These are phyloP conservation scores for Arge pagana DNA, from an alignment of 2,888 invertebrate species.

Conservation along the genomic window DNA sequence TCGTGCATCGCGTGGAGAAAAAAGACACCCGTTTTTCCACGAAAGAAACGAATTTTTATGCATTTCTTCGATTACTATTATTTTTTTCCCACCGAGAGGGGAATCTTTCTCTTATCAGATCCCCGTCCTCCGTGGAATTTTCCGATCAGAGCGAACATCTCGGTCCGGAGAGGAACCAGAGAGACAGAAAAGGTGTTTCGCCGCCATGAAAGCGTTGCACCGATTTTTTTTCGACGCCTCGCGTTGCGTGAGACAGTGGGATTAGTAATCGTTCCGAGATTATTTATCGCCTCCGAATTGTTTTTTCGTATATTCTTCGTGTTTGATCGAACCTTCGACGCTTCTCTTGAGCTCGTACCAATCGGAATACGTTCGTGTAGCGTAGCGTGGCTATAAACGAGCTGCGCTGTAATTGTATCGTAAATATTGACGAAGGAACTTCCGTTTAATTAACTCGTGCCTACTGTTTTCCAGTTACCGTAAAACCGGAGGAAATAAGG, in stretches of 20 bases:
- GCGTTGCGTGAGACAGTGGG: neutral
- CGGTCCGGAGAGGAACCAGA: too few relatives aligned
- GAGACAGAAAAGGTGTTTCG: too few relatives aligned
- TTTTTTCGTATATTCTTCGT: too few relatives aligned
- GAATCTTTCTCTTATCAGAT: neutral
- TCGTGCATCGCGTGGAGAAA: neutral
- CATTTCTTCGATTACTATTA: too few relatives aligned
- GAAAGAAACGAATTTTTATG: too few relatives aligned
- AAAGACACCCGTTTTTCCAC: too few relatives aligned
- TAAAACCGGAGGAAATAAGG: conserved; percentile 33
- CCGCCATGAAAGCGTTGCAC: too few relatives aligned
- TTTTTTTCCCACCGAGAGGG: too few relatives aligned
- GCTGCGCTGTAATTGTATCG: conserved; percentile 17
- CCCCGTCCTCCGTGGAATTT: neutral
- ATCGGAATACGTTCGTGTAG: neutral
- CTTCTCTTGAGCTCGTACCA: too few relatives aligned
- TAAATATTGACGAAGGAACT: conserved; percentile 34
- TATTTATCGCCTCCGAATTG: too few relatives aligned
- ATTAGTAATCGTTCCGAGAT: neutral
- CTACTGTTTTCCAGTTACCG: conserved; percentile 24
- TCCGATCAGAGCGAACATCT: conserved; percentile 1
- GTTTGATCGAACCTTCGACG: too few relatives aligned
- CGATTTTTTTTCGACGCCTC: neutral
- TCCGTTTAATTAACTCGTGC: conserved; percentile 38
- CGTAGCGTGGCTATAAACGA: neutral